phyloP scores from a whole-genome alignment of 1,140 invertebrate species.

The Alviniconcha marisindica region DNA sequence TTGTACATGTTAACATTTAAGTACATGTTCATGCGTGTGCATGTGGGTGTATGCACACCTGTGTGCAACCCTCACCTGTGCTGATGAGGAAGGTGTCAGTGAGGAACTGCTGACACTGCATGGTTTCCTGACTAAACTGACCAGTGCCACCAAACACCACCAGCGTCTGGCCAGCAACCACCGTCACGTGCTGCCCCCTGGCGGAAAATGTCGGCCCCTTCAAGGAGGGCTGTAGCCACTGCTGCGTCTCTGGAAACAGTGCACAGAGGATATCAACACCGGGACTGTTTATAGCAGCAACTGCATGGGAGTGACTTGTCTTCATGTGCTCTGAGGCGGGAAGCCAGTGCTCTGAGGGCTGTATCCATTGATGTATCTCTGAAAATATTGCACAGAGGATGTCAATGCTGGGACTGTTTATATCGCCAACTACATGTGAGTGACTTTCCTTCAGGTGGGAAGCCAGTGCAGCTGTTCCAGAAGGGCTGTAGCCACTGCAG shows the following conservation, averaged over 20 bases:
- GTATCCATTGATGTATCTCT: no score
- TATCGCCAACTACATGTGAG: no score
- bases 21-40: neutral
- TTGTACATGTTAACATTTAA: neutral
- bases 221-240: slow-evolving; percentile 67
- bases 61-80: slow-evolving; percentile 55
- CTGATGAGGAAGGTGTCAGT: slow-evolving; percentile 61
- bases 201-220: slow-evolving; percentile 55
- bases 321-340: no score
- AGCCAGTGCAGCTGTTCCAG: no score
- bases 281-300: no score
- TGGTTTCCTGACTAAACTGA: slow-evolving; percentile 65
- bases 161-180: slow-evolving; percentile 58
- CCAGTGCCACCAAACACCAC: slow-evolving; percentile 72
- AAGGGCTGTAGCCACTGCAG: no score
- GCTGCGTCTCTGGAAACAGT: slow-evolving; percentile 59
- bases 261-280: neutral
- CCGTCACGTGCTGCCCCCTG: slow-evolving; percentile 67
- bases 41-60: no score
- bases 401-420: no score
- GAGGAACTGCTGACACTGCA: slow-evolving; percentile 67
- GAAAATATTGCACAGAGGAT: no score
- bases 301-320: no score
- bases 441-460: no score
- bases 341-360: no score